Evolutionary conservation across 1,140 invertebrate genomes (phyloP).

Genomic region (Cotesia vestalis): DNA sequence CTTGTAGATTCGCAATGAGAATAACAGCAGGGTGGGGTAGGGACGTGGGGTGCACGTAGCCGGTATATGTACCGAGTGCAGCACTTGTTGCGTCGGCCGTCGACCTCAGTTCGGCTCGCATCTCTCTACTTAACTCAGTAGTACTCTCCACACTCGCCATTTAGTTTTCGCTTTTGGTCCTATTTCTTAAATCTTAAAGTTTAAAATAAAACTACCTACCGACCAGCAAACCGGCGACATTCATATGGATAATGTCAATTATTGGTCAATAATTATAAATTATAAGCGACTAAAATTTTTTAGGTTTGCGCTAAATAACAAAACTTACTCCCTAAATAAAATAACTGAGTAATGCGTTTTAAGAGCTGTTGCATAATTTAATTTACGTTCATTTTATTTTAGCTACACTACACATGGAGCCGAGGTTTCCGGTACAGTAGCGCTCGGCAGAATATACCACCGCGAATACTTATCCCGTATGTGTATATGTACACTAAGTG

Average conservation of each 20-base stretch:
- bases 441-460: conserved; percentile 18
- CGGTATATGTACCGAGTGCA: conserved; percentile 49
- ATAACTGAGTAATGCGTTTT: too few species aligned
- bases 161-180: neutral
- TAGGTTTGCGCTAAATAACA: too few species aligned
- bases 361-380: too few species aligned
- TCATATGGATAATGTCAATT: too few species aligned
- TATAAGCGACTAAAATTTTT: too few species aligned
- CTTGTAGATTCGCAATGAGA: conserved; percentile 27
- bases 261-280: too few species aligned
- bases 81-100: conserved; percentile 65
- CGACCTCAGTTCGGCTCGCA: conserved; percentile 58
- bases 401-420: conserved; percentile 19
- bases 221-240: too few species aligned
- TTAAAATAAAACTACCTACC: too few species aligned
- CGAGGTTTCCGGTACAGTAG: conserved; percentile 3
- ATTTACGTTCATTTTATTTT: too few species aligned
- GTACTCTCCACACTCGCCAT: conserved; percentile 10
- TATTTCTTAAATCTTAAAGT: too few species aligned
- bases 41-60: conserved; percentile 36
- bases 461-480: neutral
- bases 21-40: conserved; percentile 29
- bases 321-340: too few species aligned
- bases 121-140: conserved; percentile 28
- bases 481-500: conserved; percentile 34